These are phyloP conservation scores for Uloborus diversus DNA, from an alignment of 1,140 invertebrate species.

Conservation along the genomic window DNA sequence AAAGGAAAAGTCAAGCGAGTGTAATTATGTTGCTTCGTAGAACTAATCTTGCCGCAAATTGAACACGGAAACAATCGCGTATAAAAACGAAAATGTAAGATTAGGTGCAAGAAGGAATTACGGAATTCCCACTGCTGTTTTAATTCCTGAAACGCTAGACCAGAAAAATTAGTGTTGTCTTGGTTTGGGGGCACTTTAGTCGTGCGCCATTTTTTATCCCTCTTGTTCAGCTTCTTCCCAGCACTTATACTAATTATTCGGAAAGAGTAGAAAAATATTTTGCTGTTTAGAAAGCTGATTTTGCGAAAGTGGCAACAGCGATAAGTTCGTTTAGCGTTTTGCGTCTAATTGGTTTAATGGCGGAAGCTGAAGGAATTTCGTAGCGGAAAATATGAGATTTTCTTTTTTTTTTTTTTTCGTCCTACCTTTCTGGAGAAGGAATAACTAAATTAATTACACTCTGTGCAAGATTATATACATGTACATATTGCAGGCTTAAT, in stretches of 20 bases:
- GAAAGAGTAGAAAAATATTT: slow-evolving; percentile 47
- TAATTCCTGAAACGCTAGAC: slow-evolving; percentile 29
- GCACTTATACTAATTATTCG: slow-evolving; percentile 52
- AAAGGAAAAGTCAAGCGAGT: slow-evolving; percentile 15
- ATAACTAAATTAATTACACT: slow-evolving; percentile 52
- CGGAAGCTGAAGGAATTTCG: slow-evolving; percentile 12
- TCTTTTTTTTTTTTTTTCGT: background rate
- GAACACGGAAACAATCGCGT: slow-evolving; percentile 46
- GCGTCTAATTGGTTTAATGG: slow-evolving; percentile 52
- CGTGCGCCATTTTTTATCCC: slow-evolving; percentile 8
- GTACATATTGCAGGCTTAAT: slow-evolving; percentile 16
- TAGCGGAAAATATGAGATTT: slow-evolving; percentile 21
- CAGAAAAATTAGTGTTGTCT: slow-evolving; percentile 46
- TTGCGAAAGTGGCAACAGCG: slow-evolving; percentile 40
- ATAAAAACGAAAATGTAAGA: slow-evolving; percentile 44
- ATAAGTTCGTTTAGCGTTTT: slow-evolving; percentile 51
- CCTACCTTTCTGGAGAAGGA: slow-evolving; percentile 2
- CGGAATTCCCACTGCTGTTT: slow-evolving; percentile 45
- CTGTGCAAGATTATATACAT: slow-evolving; percentile 27
- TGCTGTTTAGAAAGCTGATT: slow-evolving; percentile 52
- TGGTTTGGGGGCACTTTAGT: background rate
- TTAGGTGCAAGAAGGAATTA: slow-evolving; percentile 42
- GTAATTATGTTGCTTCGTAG: slow-evolving; percentile 50
- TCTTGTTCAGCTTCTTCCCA: background rate
- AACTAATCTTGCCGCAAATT: slow-evolving; percentile 49